Base-by-base conservation (phyloP, 1,140 invertebrate species). In the Zaprionus gabonicus region DNA sequence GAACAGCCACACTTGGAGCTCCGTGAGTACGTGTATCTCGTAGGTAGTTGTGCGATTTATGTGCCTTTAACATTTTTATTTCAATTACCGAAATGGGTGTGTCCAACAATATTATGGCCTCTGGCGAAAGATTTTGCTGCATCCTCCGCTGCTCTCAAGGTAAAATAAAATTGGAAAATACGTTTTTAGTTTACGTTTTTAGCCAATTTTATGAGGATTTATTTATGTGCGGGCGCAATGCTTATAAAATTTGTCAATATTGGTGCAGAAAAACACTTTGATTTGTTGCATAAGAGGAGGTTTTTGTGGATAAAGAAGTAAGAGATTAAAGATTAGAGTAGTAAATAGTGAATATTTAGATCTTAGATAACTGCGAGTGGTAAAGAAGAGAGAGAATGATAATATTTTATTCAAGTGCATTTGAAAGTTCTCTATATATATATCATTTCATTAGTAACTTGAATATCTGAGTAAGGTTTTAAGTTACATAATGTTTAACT, bases 1-100 rank as follows among this genome's bases (percentile, higher is more conserved):
- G 20, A 20, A 60, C 55, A 60, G 36, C 27, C 25, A n/a, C 34
- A 70, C 38, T 25, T 36, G 17, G 51, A 34, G 12, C 36, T 17
- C 5, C 25, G 41, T 28, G 44, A 25, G 62, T 64, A 38, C 36
- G 25, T 41, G 36, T 57, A 57, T 71, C 62, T 55, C 23, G 63
- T 72, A 67, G 63, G 55, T 72, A 28, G 70, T 31, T 31, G 31
- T 25, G 55, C 59, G 71, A 71, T 76, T 71, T 71, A 23, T 59
- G 68, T 58, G 55, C 60, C 27, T 71, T 38, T 12, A 73, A 60
- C 65, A 73, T 70, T 71, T 76, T 76, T 76, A 71, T 71, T 71
- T 76, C 73, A 76, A 76, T 76, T 76, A 76, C 73, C 38, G 23
- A 71, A 76, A 65, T 76, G 73, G 73, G 68, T 65, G 55, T 71